Base-by-base conservation (phyloP, 2,888 invertebrate genomes). In the Apotomis betuletana region DNA sequence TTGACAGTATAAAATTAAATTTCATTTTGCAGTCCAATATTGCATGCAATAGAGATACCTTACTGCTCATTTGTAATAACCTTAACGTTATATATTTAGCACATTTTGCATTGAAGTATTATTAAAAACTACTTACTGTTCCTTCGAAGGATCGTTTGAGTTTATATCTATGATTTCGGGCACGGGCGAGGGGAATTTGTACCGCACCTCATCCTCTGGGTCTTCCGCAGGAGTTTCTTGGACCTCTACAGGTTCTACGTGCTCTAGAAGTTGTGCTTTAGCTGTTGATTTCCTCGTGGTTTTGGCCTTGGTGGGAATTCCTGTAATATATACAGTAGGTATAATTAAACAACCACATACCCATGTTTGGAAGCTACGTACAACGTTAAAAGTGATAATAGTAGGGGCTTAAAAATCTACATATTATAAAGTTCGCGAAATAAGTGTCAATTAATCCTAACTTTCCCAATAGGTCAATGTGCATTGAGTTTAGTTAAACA, bases 111-210 rank as follows among this genome's bases (percentile, higher is more conserved):
- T 10, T 49, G 49, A 12, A 4, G 5, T 15, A 63, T 38, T 9
- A 44, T 51, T 67, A 70, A 62, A 70, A 60, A 46, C 71, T 76
- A 79, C 78, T 78, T 74, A 77, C 78, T 78, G 77, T 74, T 75
- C 77, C 73, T 74, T 76, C 72, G 72, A 38, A 61, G 73, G 75
- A 74, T 74, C 74, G 61, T 72, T 76, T 38, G 69, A 59, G 36
- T 73, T 76, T 75, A 75, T 76, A 41, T 51, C 58, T 69, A 13
- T 64, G 59, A 59, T 59, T 13, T 69, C 15, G 0, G 71, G 68
- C 9, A 70, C 65, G 0, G 79, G 77, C 0, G 82, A 80, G 4
- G 80, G 81, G 13, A 82, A 79, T 54, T 80, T 83, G 60, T 82
- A 80, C 41, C 74, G 74, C 12, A 76, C 61, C 12, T 79, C 74